These are phyloP conservation scores for Daboia siamensis DNA, from an alignment of 2,113 vertebrate species.

Conservation along the genomic window DNA sequence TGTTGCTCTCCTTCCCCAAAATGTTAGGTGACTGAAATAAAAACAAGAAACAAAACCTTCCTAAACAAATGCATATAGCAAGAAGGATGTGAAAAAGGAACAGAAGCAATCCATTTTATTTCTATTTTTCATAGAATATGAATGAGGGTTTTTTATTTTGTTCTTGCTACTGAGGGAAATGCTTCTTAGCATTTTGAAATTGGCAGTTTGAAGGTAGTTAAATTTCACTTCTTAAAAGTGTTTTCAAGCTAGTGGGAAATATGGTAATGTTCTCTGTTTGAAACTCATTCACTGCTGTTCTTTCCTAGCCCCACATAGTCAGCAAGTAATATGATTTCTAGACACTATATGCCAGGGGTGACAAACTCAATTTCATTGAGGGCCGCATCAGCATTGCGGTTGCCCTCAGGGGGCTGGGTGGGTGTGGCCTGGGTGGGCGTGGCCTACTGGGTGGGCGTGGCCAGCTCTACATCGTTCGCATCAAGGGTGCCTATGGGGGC, in stretches of 20 bases:
- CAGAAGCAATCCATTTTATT: not conserved
- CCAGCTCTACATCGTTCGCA: too few species aligned
- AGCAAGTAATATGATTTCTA: not conserved
- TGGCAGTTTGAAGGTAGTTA: not conserved
- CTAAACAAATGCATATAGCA: not conserved
- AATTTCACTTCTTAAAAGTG: not conserved
- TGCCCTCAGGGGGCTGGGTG: too few species aligned
- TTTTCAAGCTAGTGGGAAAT: not conserved
- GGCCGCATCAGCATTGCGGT: too few species aligned
- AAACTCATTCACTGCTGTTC: not conserved
- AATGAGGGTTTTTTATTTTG: not conserved
- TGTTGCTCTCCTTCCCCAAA: not conserved
- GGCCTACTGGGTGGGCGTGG: too few species aligned
- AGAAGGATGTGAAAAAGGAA: not conserved
- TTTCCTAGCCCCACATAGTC: not conserved
- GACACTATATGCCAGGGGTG: not conserved
- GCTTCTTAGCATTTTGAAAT: not conserved
- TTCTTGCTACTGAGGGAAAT: not conserved
- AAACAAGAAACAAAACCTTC: not conserved
- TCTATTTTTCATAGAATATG: not conserved
- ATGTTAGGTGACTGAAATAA: not conserved
- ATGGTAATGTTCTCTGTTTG: not conserved
- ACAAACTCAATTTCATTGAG: too few species aligned
- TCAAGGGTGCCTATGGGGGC: too few species aligned
- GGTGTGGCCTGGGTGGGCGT: too few species aligned